Percentiles rank a stretch among this genome's conserved stretches.
These are phyloP conservation scores for Bothrops jararaca DNA, from an alignment of 2,113 vertebrate species.

Conservation along the genomic window DNA sequence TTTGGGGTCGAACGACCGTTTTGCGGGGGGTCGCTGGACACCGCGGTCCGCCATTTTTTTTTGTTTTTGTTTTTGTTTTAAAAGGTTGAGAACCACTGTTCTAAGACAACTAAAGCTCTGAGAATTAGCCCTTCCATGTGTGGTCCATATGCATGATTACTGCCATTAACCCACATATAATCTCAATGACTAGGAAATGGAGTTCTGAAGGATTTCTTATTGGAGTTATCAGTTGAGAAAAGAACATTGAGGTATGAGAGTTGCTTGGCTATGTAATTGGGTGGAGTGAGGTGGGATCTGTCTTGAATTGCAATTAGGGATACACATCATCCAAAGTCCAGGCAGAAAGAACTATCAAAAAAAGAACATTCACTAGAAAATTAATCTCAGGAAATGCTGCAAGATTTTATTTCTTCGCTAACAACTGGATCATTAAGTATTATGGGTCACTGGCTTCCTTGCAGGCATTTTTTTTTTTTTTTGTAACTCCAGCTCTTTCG, in stretches of 20 bases:
- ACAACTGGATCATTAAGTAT: neutral
- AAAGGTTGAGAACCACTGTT: neutral
- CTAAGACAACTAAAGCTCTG: neutral
- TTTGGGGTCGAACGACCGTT: too few species aligned
- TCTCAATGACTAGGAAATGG: too few species aligned
- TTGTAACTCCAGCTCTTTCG: neutral
- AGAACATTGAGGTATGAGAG: neutral
- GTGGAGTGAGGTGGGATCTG: neutral
- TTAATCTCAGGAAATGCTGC: neutral
- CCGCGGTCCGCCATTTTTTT: too few species aligned
- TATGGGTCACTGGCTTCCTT: conserved; percentile 11
- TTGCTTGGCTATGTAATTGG: neutral
- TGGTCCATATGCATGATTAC: neutral
- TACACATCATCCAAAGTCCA: neutral
- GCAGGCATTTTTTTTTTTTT: neutral
- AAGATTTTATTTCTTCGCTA: neutral
- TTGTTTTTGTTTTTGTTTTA: too few species aligned
- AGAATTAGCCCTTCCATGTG: neutral
- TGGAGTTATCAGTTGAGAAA: neutral
- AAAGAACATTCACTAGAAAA: neutral
- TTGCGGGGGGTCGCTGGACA: too few species aligned
- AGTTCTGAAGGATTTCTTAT: neutral
- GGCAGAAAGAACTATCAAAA: neutral
- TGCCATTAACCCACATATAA: neutral
- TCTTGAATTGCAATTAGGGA: neutral